A percentile compares a stretch with the other conserved stretches of the same genome.
phyloP scores from a whole-genome alignment of 2,113 vertebrate species.

The Meriones unguiculatus region DNA sequence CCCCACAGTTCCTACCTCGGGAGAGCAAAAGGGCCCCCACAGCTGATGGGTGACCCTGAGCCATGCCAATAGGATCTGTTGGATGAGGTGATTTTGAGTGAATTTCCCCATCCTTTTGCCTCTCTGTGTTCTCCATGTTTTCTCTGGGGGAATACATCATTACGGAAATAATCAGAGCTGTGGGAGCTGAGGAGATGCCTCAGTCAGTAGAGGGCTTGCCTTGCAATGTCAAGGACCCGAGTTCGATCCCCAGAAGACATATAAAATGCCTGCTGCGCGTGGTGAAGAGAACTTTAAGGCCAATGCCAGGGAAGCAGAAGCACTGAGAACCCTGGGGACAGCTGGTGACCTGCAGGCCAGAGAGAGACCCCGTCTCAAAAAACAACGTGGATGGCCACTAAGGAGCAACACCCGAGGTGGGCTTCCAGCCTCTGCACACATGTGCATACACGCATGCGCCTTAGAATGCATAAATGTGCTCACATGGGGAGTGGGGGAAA shows the following conservation, averaged over 20 bases:
- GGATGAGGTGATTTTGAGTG: background rate
- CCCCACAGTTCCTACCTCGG: background rate
- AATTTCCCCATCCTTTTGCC: background rate
- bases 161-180: background rate
- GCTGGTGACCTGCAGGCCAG: background rate
- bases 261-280: background rate
- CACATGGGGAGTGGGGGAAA: background rate
- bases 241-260: background rate
- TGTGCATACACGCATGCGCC: background rate
- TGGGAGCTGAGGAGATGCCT: background rate
- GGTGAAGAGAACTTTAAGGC: no score
- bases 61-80: background rate
- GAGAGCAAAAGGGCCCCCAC: background rate
- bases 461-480: background rate
- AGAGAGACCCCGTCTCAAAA: background rate
- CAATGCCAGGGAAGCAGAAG: background rate
- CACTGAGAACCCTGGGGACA: background rate
- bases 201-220: background rate
- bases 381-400: background rate
- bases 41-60: background rate
- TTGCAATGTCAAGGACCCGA: background rate
- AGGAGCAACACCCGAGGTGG: background rate
- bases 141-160: background rate
- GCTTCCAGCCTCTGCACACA: background rate
- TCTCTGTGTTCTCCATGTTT: background rate